Percentiles rank a stretch among this genome's conserved stretches.
Conservation (phyloP, 2,888 invertebrate genomes). For the Synanthedon tipuliformis region DNA sequence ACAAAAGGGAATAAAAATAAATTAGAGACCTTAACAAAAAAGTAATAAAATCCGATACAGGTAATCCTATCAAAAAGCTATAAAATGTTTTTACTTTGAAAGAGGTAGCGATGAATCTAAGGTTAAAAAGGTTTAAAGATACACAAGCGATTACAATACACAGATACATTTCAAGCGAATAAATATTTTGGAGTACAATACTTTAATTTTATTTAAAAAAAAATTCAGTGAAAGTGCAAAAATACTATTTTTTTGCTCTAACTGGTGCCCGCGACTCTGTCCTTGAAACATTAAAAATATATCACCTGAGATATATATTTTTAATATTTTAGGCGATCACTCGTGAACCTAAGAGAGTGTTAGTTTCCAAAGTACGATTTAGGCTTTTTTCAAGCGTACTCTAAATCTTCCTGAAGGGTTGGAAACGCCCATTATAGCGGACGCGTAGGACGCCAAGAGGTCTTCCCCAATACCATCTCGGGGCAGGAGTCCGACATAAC, state of each 20-base stretch:
- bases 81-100: constrained; percentile 8
- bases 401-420: too few species aligned
- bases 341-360: constrained; percentile 5
- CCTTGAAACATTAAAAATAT: not conserved
- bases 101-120: constrained; percentile 13
- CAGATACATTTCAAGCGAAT: too few species aligned
- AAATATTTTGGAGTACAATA: too few species aligned
- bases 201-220: too few species aligned
- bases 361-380: constrained; percentile 10
- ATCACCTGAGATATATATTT: constrained; percentile 9
- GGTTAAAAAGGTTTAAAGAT: constrained; percentile 8
- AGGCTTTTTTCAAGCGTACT: constrained; percentile 5
- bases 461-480: too few species aligned
- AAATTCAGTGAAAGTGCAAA: too few species aligned
- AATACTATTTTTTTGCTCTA: not conserved
- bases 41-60: constrained; percentile 16
- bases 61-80: constrained; percentile 16
- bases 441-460: too few species aligned
- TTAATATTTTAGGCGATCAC: constrained; percentile 12
- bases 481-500: too few species aligned
- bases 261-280: constrained; percentile 1
- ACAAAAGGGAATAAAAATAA: not conserved
- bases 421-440: too few species aligned
- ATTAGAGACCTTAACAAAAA: not conserved
- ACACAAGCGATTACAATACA: too few species aligned